These are phyloP conservation scores for Ploceus nigricollis DNA, from an alignment of 2,113 vertebrate genomes.

Conservation along the genomic window DNA sequence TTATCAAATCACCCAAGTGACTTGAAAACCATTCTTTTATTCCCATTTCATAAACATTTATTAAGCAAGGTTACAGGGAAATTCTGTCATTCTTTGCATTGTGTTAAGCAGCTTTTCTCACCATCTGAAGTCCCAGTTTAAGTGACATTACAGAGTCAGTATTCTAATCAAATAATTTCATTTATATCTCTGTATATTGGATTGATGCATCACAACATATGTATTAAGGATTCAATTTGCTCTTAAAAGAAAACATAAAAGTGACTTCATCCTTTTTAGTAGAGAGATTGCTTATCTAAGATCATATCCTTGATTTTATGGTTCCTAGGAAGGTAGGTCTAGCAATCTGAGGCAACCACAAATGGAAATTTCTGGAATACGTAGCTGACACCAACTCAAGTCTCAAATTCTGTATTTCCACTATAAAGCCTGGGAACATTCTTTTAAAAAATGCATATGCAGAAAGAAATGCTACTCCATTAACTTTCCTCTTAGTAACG, in stretches of 20 bases:
- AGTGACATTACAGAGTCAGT: background rate
- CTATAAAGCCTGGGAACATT: background rate
- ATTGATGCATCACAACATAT: background rate
- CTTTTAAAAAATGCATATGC: background rate
- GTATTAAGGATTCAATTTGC: background rate
- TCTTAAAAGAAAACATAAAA: background rate
- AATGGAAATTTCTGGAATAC: background rate
- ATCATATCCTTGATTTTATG: background rate
- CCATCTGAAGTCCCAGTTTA: background rate
- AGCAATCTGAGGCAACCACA: background rate
- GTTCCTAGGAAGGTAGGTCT: background rate
- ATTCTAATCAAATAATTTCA: background rate
- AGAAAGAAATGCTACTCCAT: background rate
- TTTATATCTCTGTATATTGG: background rate
- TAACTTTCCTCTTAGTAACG: background rate
- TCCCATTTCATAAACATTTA: background rate
- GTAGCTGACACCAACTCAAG: background rate
- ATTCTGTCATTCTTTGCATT: background rate
- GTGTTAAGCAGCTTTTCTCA: background rate
- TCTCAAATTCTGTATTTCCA: background rate
- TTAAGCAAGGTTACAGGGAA: background rate
- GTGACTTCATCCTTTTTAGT: background rate
- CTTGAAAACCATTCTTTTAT: background rate
- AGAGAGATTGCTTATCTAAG: background rate
- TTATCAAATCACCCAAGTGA: background rate